Conservation (phyloP, 92 coral and sea anemone genomes). For the Umimayanthus kanabou region DNA sequence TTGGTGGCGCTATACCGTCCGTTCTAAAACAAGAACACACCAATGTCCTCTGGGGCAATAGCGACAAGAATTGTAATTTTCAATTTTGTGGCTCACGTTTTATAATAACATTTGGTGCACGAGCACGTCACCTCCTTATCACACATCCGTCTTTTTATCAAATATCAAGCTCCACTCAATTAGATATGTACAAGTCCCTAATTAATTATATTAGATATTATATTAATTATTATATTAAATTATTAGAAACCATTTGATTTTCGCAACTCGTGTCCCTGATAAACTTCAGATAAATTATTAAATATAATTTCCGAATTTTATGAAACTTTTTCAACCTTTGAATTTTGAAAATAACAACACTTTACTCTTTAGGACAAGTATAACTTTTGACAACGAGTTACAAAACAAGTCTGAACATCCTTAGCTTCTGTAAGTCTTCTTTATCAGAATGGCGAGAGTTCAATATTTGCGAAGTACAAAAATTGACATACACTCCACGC, state of each 20-base stretch:
- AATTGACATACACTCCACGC: too few species aligned
- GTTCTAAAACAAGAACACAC: background rate
- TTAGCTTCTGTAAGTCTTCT: background rate
- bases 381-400: too few species aligned
- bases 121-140: background rate
- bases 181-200: background rate
- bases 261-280: background rate
- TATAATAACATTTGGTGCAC: background rate
- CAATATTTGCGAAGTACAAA: background rate
- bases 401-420: background rate
- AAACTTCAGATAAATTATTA: background rate
- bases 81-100: background rate
- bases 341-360: background rate
- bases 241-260: background rate
- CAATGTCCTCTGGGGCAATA: background rate
- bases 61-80: background rate
- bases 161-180: background rate
- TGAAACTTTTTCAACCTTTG: background rate
- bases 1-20: background rate
- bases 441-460: too few species aligned
- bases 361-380: background rate
- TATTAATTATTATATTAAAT: too few species aligned
- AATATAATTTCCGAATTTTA: too few species aligned
- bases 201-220: too few species aligned
- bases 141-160: background rate